Base-by-base conservation (phyloP, 92 coral and sea anemone genomes). In the Scolanthus callimorphus region DNA sequence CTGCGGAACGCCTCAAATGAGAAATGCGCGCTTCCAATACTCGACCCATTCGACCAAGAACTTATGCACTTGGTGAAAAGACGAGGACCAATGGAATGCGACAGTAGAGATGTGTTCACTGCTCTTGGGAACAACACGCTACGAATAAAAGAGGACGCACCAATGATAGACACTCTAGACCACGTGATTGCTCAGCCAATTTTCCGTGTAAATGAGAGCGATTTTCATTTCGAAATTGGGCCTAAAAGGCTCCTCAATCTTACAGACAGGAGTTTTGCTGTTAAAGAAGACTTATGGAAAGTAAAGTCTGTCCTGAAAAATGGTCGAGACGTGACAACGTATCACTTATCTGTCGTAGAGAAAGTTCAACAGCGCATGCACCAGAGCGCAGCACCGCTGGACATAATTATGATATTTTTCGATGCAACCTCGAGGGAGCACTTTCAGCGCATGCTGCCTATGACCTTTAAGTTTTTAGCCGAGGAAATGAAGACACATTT, bases 401-500 rank as follows among this genome's bases (percentile, higher is more conserved):
- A 77, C 50, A 67, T 86, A 12, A 62, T 82, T 56, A 57, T 87
- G 22, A 51, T 87, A 15, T 51, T 52, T 1, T 72, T 82, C 12
- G 89, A 86, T 29, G 64, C 82, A 2, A 77, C 89, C 13, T 86
- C 95, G 19, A 64, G 65, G 29, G 95, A 82, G 19, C 95, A 86
- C 55, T 82, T 86, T 67, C 73, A 83, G 39, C 76, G 95, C 15
- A 79, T 79, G 60, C 62, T 86, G 38, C 85, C 89, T 2, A 65
- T 77, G 30, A 70, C 84, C 2, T 71, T 61, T 15, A 55, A 64
- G 6, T 86, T 55, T 51, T 67, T 86, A 0, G 73, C 51, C 37
- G 62, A 72, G 22, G 79, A 82, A 1, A 49, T 82, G 47, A 50
- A 63, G 29, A 71, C 89, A 11, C 31, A 22, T 34, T 20, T 86